These are phyloP conservation scores for Scyliorhinus canicula DNA, from an alignment of 2,797 vertebrate genomes.

Conservation along the genomic window DNA sequence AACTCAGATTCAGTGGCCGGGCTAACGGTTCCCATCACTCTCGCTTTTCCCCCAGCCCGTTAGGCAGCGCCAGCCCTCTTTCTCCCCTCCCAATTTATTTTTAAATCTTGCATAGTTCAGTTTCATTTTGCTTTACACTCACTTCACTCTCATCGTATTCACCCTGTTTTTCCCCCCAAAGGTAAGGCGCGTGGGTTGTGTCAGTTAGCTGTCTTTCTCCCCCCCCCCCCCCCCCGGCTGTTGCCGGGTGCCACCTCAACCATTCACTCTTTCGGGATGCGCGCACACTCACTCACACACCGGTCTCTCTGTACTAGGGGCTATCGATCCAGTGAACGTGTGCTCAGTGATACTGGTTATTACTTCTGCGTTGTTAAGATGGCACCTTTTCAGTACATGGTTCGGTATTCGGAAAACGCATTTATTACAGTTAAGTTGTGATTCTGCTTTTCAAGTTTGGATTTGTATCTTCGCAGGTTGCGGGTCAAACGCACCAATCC, in stretches of 20 bases:
- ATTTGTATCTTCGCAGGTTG: background rate
- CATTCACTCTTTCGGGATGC: background rate
- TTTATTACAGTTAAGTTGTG: background rate
- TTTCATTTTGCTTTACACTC: background rate
- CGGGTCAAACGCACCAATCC: too few relatives aligned
- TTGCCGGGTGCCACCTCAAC: background rate
- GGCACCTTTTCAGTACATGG: background rate
- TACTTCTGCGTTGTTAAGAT: background rate
- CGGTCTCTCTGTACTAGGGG: background rate
- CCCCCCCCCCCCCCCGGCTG: background rate
- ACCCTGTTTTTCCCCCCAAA: too few relatives aligned
- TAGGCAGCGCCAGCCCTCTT: background rate
- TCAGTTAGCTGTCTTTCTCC: background rate
- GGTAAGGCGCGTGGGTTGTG: too few relatives aligned
- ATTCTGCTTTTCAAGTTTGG: background rate
- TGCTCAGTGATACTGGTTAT: background rate
- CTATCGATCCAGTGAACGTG: background rate
- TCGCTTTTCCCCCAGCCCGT: background rate
- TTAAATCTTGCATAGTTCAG: background rate
- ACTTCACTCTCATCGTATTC: background rate
- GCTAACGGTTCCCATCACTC: slow-evolving; percentile 16
- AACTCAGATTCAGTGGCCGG: background rate
- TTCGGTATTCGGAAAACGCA: background rate
- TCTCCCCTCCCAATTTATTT: background rate
- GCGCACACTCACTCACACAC: background rate